Conservation (phyloP, 2,113 vertebrate genomes). For the Phylloscopus trochiloides region DNA sequence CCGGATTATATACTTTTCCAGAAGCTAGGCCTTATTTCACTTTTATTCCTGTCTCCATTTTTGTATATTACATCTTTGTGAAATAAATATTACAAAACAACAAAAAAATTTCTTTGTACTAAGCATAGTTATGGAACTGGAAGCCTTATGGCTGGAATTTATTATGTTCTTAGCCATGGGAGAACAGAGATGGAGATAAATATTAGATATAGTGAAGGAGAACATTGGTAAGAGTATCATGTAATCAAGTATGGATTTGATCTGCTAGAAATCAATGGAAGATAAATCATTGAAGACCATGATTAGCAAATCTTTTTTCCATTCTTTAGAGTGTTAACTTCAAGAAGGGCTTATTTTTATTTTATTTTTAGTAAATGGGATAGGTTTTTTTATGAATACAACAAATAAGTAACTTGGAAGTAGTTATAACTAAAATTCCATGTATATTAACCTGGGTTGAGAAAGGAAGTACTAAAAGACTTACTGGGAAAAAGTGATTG, state of each 20-base stretch:
- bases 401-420: background rate
- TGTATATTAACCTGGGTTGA: background rate
- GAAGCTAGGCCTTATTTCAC: background rate
- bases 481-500: background rate
- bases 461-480: background rate
- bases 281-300: background rate
- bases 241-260: background rate
- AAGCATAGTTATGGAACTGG: background rate
- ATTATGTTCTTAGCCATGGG: background rate
- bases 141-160: background rate
- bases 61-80: background rate
- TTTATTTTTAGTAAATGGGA: background rate
- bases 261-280: background rate
- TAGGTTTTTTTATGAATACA: background rate
- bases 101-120: background rate
- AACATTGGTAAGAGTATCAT: background rate
- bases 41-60: background rate
- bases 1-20: background rate
- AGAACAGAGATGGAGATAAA: background rate
- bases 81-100: background rate
- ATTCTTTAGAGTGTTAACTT: background rate
- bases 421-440: background rate
- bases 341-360: background rate
- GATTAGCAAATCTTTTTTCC: background rate
- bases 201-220: background rate